Evolutionary conservation across 2,797 vertebrate genomes (phyloP).

Genomic region (Betta splendens): DNA sequence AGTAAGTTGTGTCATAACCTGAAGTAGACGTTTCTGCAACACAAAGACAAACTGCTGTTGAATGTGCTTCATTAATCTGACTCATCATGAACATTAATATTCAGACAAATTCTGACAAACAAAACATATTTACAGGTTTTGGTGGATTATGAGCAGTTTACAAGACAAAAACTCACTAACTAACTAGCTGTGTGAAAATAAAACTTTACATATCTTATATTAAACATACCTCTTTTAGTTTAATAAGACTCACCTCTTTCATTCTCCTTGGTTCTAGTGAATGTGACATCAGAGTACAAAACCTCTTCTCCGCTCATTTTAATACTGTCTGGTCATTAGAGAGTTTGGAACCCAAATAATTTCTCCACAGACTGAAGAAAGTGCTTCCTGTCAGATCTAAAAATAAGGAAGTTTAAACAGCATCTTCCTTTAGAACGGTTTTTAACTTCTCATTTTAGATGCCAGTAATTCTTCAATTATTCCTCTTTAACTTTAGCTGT

Average conservation of each 20-base stretch:
- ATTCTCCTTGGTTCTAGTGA: neutral
- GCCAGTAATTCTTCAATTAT: neutral
- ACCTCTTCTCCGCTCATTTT: conserved; percentile 49
- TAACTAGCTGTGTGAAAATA: no score
- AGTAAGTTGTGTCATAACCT: conserved; percentile 2
- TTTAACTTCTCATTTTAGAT: neutral
- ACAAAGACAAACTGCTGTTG: neutral
- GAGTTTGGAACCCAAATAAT: neutral
- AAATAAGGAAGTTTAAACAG: neutral
- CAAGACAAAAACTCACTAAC: no score
- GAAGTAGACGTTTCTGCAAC: neutral
- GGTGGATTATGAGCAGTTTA: no score
- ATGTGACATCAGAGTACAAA: conserved; percentile 45
- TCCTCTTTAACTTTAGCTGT: no score
- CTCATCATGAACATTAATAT: no score
- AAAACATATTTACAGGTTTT: no score
- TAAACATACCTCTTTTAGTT: no score
- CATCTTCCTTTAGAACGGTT: neutral
- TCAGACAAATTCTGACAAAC: no score
- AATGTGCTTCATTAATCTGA: no score
- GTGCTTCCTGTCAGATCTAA: neutral
- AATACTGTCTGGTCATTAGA: neutral
- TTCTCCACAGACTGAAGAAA: no score
- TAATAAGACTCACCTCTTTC: conserved; percentile 30
- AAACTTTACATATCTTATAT: no score